These are phyloP conservation scores for Pecten maximus DNA, from an alignment of 2,888 invertebrate species.

Conservation along the genomic window DNA sequence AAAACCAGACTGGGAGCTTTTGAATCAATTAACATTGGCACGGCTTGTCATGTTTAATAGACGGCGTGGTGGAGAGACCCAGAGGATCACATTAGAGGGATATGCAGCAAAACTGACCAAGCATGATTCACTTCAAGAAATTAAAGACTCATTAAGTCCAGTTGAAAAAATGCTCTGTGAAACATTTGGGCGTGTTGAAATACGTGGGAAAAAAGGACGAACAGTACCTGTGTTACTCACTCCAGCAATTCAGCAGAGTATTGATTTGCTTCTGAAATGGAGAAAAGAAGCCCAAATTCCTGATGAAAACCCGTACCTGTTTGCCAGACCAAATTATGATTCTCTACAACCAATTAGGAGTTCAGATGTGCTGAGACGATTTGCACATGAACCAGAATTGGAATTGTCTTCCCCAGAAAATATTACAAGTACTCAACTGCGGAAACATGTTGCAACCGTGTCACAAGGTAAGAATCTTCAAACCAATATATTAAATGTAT, in stretches of 20 bases:
- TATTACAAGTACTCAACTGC: slow-evolving; percentile 40
- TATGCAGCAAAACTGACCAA: slow-evolving; percentile 41
- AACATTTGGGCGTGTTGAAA: slow-evolving; percentile 48
- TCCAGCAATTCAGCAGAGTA: slow-evolving; percentile 42
- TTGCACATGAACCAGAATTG: slow-evolving; percentile 34
- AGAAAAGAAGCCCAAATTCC: slow-evolving; percentile 49
- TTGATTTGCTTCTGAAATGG: slow-evolving; percentile 52
- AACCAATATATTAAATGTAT: too few species aligned
- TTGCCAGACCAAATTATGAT: slow-evolving; percentile 51
- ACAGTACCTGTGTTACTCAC: slow-evolving; percentile 49
- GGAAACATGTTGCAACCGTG: slow-evolving; percentile 45
- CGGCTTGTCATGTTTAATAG: slow-evolving; percentile 51
- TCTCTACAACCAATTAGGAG: slow-evolving; percentile 51
- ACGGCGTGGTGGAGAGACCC: slow-evolving; percentile 49
- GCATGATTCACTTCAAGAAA: slow-evolving; percentile 43
- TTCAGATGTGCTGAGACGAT: slow-evolving; percentile 48
- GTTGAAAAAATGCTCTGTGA: slow-evolving; percentile 47
- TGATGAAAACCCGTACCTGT: slow-evolving; percentile 53
- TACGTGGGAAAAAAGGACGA: slow-evolving; percentile 51
- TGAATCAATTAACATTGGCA: slow-evolving; percentile 41
- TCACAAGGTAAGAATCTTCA: too few species aligned
- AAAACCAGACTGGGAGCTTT: slow-evolving; percentile 38
- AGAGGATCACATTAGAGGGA: slow-evolving; percentile 39
- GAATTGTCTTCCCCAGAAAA: slow-evolving; percentile 8
- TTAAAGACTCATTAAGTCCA: slow-evolving; percentile 46